phyloP scores from a whole-genome alignment of 2,888 invertebrate species.

The Mythimna lalbum region DNA sequence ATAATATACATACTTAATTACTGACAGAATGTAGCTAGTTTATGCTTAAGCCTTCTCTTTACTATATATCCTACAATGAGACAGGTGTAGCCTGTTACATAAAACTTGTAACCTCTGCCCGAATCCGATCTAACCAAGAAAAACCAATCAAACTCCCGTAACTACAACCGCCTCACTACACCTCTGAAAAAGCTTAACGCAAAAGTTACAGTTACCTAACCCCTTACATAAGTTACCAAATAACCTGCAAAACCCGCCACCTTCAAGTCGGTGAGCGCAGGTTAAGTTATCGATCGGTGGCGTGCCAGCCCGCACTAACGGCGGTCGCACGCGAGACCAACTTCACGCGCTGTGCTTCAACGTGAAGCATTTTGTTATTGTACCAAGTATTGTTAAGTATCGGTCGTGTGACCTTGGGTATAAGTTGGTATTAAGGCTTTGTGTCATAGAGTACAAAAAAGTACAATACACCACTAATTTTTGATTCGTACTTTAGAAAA shows the following conservation, averaged over 20 bases:
- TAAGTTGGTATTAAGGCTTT: neutral
- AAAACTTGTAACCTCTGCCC: neutral
- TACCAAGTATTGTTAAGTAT: constrained; percentile 15
- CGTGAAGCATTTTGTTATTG: constrained; percentile 22
- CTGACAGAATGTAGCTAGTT: too few relatives aligned
- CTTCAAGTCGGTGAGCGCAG: constrained; percentile 3
- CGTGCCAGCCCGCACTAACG: constrained; percentile 27
- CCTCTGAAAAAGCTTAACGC: neutral
- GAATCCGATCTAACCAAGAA: neutral
- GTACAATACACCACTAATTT: too few relatives aligned
- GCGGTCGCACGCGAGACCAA: constrained; percentile 37
- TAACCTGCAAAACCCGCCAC: neutral
- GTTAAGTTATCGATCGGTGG: constrained; percentile 44
- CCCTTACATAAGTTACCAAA: neutral
- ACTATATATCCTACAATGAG: too few relatives aligned
- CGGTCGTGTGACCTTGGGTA: neutral
- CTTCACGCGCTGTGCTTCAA: constrained; percentile 33
- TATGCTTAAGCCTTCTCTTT: too few relatives aligned
- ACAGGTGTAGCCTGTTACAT: too few relatives aligned
- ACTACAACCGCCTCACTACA: neutral
- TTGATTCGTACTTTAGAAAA: too few relatives aligned
- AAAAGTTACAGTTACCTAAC: neutral
- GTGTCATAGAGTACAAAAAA: neutral
- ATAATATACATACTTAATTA: too few relatives aligned
- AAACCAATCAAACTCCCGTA: neutral